Evolutionary conservation across 2,797 vertebrate species (phyloP), one percentile per base, ranked within the genome.

Genomic region (Sebastes diploproa): DNA sequence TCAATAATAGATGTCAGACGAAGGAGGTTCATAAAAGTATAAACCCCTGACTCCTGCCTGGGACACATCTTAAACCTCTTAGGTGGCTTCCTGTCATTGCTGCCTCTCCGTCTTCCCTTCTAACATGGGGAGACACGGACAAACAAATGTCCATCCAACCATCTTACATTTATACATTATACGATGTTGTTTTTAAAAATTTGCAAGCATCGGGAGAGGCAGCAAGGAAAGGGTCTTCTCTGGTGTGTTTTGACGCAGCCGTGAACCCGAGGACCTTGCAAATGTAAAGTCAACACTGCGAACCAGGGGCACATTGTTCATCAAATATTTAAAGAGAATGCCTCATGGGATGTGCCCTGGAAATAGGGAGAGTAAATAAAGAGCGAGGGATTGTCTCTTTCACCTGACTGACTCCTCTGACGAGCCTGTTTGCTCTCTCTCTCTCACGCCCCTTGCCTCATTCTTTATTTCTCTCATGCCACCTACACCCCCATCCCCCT

Each of bases 241-340:
- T 25, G 36, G 42, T 63, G 69, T 50, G 5, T 30, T 25, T 75
- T 64, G 74, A 63, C 18, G 22, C 67, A 72, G 83, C 69, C 81
- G 60, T 89, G 75, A 87, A 89, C 83, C 59, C 1, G 13, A 80
- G 60, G 86, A 89, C 89, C 89, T 84, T 88, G 84, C 88, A 87
- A 83, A 91, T 85, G 63, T 78, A 83, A 85, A 93, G 84, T 90
- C 88, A 88, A 91, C 84, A 77, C 65, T 52, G 85, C 80, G 85
- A 92, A 84, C 86, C 55, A 22, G 72, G 86, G 87, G 78, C 91
- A 81, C 86, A 75, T 76, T 88, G 67, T 64, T 92, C 89, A 93
- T 96, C 89, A 95, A 96, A 96, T 95, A 96, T 96, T 96, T 92
- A 96, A 92, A 82, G 77, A 75, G 85, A 91, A 81, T 1, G 77